These are phyloP conservation scores for Octodon degus DNA, from an alignment of 2,113 vertebrate species.

Conservation along the genomic window DNA sequence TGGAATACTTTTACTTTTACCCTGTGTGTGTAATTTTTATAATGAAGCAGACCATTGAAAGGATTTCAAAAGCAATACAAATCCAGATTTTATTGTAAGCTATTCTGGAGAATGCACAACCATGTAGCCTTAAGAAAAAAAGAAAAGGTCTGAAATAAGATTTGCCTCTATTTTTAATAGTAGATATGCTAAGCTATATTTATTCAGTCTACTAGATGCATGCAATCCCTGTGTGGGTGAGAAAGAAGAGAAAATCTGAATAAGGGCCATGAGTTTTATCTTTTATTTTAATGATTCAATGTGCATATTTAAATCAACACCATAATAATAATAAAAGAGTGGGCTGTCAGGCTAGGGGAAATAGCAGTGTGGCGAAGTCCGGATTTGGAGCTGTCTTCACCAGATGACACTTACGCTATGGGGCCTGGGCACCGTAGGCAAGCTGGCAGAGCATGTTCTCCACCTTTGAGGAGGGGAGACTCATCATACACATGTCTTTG, in stretches of 20 bases:
- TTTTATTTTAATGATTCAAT: conserved; percentile 25
- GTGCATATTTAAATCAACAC: background rate
- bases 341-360: background rate
- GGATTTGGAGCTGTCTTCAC: background rate
- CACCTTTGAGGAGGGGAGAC: background rate
- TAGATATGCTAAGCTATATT: conserved; percentile 8
- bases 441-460: background rate
- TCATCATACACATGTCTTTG: background rate
- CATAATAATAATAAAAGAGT: background rate
- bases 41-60: conserved; percentile 57
- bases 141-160: conserved; percentile 24
- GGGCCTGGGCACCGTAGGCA: background rate
- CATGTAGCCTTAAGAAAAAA: conserved; percentile 32
- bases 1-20: conserved; percentile 60
- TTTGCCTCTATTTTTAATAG: conserved; percentile 50
- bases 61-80: conserved; percentile 45
- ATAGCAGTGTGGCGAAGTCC: background rate
- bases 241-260: conserved; percentile 12
- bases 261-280: background rate
- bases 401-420: background rate
- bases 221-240: background rate
- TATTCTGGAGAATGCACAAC: background rate
- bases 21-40: conserved; percentile 39
- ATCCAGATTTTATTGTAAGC: conserved; percentile 46
- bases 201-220: conserved; percentile 15